phyloP scores from a whole-genome alignment of 2,797 vertebrate species.

The Garrulus glandarius region DNA sequence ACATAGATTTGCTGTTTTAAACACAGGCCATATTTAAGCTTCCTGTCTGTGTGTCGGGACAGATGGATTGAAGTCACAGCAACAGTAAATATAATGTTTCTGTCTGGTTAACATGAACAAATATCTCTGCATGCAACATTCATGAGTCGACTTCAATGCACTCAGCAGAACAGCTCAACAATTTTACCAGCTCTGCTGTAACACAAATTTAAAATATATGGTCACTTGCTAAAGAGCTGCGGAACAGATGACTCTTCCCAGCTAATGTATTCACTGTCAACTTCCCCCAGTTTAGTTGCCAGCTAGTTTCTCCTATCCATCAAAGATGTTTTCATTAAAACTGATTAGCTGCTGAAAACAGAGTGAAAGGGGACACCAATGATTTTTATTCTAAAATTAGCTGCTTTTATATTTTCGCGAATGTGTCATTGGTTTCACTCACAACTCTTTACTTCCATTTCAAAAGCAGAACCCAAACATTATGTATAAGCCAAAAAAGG shows the following conservation, averaged over 20 bases:
- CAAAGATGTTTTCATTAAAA: conserved; percentile 14
- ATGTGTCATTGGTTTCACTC: background rate
- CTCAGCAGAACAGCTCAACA: background rate
- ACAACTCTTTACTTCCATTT: background rate
- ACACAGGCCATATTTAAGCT: background rate
- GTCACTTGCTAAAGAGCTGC: background rate
- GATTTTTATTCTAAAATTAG: background rate
- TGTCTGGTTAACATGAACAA: background rate
- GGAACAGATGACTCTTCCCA: background rate
- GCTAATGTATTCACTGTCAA: background rate
- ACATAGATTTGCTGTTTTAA: background rate
- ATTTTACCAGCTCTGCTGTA: background rate
- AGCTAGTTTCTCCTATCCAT: background rate
- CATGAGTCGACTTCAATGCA: rapidly evolving
- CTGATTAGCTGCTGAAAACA: conserved; percentile 18
- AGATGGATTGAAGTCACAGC: background rate
- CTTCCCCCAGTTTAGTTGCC: background rate
- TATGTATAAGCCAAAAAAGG: background rate
- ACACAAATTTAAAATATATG: background rate
- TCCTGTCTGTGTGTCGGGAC: background rate
- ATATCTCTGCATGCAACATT: rapidly evolving
- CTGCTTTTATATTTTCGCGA: rapidly evolving
- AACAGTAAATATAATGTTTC: background rate
- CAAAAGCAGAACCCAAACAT: background rate
- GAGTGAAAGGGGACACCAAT: background rate